These are phyloP conservation scores for Epistrophe eligans DNA, from an alignment of 2,888 invertebrate species.

Conservation along the genomic window DNA sequence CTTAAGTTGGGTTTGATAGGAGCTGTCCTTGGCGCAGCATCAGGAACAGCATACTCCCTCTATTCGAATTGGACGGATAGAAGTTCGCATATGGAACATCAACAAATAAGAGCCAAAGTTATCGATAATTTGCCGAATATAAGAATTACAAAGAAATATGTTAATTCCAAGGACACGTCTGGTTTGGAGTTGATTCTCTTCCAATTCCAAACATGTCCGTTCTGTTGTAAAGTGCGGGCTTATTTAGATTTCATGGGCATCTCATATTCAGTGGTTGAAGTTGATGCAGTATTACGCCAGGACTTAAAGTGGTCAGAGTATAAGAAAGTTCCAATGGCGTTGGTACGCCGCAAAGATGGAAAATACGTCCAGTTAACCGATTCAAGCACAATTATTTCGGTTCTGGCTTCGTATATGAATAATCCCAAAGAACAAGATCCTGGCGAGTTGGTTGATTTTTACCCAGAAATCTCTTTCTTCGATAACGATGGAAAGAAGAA, in stretches of 20 bases:
- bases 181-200: conserved; percentile 93
- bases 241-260: conserved; percentile 96
- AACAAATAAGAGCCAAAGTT: conserved; percentile 80
- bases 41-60: conserved; percentile 85
- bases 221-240: conserved; percentile 96
- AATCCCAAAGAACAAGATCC: conserved; percentile 86
- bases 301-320: conserved; percentile 97
- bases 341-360: conserved; percentile 89
- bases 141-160: conserved; percentile 86
- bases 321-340: conserved; percentile 96
- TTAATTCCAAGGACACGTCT: conserved; percentile 87
- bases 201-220: conserved; percentile 99
- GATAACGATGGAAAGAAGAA: conserved; percentile 89
- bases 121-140: conserved; percentile 85
- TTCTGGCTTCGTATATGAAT: conserved; percentile 90
- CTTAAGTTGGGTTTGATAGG: conserved; percentile 86
- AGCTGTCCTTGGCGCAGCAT: conserved; percentile 86
- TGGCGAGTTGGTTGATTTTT: conserved; percentile 89
- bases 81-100: conserved; percentile 83
- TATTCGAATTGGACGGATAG: conserved; percentile 79
- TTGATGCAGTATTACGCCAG: conserved; percentile 96
- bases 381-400: conserved; percentile 96
- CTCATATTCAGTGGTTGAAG: conserved; percentile 97
- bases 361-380: conserved; percentile 94
- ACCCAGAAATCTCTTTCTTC: conserved; percentile 88